Conservation (phyloP, 2,797 vertebrate genomes). For the Hirundo rustica region DNA sequence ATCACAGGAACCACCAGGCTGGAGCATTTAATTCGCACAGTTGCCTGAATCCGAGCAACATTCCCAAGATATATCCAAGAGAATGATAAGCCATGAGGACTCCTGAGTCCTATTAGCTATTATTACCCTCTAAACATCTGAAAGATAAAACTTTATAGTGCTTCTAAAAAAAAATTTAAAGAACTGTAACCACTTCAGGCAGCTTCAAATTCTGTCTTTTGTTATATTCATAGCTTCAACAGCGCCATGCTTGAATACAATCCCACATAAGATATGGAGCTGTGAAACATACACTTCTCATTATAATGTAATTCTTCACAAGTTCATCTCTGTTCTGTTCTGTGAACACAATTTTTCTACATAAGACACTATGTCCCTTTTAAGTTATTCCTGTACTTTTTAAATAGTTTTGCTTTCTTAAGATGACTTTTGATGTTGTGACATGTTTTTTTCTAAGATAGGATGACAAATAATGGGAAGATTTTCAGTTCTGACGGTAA, state of each 20-base stretch:
- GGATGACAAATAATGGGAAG: not conserved
- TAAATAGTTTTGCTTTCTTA: not conserved
- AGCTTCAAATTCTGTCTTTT: not conserved
- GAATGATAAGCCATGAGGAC: fast-evolving
- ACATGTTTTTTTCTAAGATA: not conserved
- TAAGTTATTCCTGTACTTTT: not conserved
- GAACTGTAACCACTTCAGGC: not conserved
- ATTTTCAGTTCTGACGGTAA: not conserved
- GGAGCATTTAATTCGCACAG: not conserved
- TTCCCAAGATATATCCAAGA: not conserved
- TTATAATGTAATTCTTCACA: not conserved
- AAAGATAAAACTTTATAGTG: not conserved
- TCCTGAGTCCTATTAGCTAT: not conserved
- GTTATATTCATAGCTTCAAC: not conserved
- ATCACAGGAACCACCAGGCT: not conserved
- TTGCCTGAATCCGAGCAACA: not conserved
- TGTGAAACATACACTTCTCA: not conserved
- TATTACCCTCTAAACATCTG: not conserved
- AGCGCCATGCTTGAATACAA: not conserved
- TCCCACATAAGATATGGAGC: not conserved
- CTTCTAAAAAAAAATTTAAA: not conserved
- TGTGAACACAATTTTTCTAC: not conserved
- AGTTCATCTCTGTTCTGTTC: not conserved
- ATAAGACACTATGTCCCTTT: not conserved
- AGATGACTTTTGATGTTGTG: not conserved